Base-by-base conservation (phyloP, 2,113 vertebrate genomes). In the Lamprologus speciosus region DNA sequence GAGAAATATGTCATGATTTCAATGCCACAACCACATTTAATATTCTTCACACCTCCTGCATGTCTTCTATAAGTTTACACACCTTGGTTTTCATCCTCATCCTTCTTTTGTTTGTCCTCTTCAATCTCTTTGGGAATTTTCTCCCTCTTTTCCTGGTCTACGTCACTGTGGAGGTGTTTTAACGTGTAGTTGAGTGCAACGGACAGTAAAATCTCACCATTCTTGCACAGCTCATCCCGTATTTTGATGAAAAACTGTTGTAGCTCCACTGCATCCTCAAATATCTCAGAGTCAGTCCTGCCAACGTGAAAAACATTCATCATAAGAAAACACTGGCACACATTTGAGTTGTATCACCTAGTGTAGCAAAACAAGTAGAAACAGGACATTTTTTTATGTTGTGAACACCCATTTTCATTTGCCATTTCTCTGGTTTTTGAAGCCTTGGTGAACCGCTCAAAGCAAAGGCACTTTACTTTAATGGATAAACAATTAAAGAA, bases 181-280 rank as follows among this genome's bases (percentile, higher is more conserved):
- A 96, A 94, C 4, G 98, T 98, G 87, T 98, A 99, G 95, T 97
- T 99, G 86, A 99, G 97, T 5, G 99, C 97, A 6, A 98, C 96
- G 4, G 98, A 97, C 83, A 98, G 96, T 28, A 99, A 96, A 83
- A 99, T 99, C 94, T 99, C 99, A 6, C 99, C 99, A 7, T 99
- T 99, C 94, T 99, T 99, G 96, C 98, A 99, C 60, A 99, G 96
- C 40, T 99, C 99, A 92, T 99, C 99, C 85, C 99, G 96, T 92
- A 99, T 99, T 95, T 98, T 99, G 90, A 99, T 97, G 87, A 99
- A 98, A 94, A 99, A 99, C 87, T 99, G 98, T 80, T 99, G 98
- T 82, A 99, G 97, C 92, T 99, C 99, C 4, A 99, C 97, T 0
- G 99, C 96, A 92, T 99, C 99, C 78, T 99, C 99, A 6, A 99